These are phyloP conservation scores for Ectemnius lituratus DNA, from an alignment of 2,888 invertebrate species.

Conservation along the genomic window DNA sequence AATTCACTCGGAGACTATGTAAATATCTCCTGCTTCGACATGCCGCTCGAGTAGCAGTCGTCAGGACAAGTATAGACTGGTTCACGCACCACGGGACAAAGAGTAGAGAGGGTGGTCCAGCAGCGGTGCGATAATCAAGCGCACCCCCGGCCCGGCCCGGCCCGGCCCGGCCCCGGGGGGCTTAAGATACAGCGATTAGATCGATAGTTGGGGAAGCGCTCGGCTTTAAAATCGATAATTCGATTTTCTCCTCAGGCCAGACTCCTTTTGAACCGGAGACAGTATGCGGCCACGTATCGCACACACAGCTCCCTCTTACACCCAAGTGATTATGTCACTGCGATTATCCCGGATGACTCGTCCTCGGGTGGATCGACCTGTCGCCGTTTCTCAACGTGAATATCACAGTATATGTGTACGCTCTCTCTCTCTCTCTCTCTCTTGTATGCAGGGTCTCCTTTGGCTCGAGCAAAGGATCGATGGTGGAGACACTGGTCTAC, in stretches of 20 bases:
- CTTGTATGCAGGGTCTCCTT: constrained; percentile 89
- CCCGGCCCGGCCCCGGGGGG: too few relatives aligned
- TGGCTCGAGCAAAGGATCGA: constrained; percentile 95
- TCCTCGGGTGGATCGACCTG: too few relatives aligned
- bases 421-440: too few relatives aligned
- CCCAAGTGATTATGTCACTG: not conserved
- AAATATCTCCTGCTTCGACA: not conserved
- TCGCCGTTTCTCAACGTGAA: too few relatives aligned
- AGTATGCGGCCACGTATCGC: too few relatives aligned
- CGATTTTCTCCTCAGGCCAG: not conserved
- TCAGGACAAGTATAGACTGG: constrained; percentile 3
- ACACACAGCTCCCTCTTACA: too few relatives aligned
- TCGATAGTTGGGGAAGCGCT: constrained; percentile 2
- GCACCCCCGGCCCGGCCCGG: too few relatives aligned
- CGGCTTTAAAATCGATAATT: constrained; percentile 3
- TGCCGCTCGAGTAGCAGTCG: not conserved
- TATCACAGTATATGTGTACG: not conserved
- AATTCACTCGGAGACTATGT: too few relatives aligned
- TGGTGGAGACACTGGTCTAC: constrained; percentile 95
- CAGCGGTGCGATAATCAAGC: not conserved
- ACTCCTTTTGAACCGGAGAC: too few relatives aligned
- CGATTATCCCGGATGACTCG: too few relatives aligned
- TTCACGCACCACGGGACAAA: not conserved
- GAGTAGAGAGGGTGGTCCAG: not conserved
- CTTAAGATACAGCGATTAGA: not conserved